phyloP scores from a whole-genome alignment of 2,113 vertebrate species.

The Eolophus roseicapilla region DNA sequence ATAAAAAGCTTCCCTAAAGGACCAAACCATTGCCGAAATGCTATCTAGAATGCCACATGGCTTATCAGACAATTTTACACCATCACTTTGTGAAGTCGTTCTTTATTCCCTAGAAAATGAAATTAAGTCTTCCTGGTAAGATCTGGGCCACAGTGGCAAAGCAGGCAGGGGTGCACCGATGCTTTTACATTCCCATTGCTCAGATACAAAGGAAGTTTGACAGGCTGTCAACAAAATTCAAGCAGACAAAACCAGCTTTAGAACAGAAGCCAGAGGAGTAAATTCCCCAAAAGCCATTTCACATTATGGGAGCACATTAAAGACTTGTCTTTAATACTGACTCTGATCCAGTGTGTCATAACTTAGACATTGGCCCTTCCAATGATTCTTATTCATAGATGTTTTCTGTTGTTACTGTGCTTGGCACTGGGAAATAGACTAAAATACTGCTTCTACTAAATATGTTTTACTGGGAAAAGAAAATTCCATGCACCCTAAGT shows the following conservation, averaged over 20 bases:
- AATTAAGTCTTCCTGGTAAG: conserved; percentile 11
- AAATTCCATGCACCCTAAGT: neutral
- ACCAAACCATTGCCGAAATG: neutral
- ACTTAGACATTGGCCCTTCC: neutral
- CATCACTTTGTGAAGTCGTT: neutral
- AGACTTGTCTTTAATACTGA: neutral
- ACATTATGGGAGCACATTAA: neutral
- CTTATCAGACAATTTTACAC: conserved; percentile 5
- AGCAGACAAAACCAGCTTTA: neutral
- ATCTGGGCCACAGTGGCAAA: neutral
- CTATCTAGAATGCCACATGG: neutral
- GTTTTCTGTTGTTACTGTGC: neutral
- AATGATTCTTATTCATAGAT: neutral
- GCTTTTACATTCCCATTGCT: neutral
- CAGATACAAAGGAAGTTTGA: neutral
- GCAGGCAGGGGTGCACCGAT: neutral
- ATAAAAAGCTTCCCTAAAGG: conserved; percentile 18
- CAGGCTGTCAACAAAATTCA: neutral
- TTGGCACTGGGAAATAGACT: neutral
- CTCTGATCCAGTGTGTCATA: neutral
- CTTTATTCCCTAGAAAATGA: conserved; percentile 50
- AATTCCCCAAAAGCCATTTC: neutral
- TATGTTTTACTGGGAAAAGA: neutral
- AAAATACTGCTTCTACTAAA: neutral
- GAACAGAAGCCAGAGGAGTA: conserved; percentile 8